These are phyloP conservation scores for Hanleya hanleyi DNA, from an alignment of 2,888 invertebrate genomes.

Conservation along the genomic window DNA sequence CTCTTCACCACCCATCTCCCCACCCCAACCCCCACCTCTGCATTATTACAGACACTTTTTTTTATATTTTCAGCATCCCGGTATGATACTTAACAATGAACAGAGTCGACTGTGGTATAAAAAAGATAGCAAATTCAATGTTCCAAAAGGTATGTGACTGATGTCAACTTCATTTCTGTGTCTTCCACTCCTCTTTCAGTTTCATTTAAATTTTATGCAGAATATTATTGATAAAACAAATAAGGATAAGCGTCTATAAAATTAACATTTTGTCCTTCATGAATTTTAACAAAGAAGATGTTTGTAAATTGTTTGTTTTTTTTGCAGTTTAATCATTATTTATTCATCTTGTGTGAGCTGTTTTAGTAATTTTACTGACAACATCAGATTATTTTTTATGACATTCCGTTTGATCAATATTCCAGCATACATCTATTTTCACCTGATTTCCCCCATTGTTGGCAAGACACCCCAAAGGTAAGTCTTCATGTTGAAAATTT, in stretches of 20 bases:
- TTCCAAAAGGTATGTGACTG: conserved; percentile 80
- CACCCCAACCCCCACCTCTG: too few relatives aligned
- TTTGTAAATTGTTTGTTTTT: too few relatives aligned
- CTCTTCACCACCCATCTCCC: too few relatives aligned
- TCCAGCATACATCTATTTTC: conserved; percentile 57
- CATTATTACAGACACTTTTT: too few relatives aligned
- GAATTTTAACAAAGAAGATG: too few relatives aligned
- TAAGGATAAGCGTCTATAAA: too few relatives aligned
- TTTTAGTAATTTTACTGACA: neutral
- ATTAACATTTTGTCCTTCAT: too few relatives aligned
- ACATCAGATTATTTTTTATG: neutral
- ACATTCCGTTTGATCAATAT: neutral
- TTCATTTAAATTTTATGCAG: too few relatives aligned
- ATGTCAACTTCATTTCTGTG: neutral
- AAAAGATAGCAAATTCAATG: conserved; percentile 86
- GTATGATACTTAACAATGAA: conserved; percentile 77
- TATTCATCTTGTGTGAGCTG: too few relatives aligned
- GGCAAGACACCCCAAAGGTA: conserved; percentile 81
- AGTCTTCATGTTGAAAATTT: conserved; percentile 55
- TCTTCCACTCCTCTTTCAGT: neutral
- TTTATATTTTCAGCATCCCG: conserved; percentile 75
- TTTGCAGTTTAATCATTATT: too few relatives aligned
- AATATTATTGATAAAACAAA: too few relatives aligned
- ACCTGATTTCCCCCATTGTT: conserved; percentile 76
- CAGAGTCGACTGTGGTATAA: conserved; percentile 86